A percentile compares a stretch with the other conserved stretches of the same genome.
These are phyloP conservation scores for Tragelaphus scriptus DNA, from an alignment of 2,113 vertebrate species.

Conservation along the genomic window DNA sequence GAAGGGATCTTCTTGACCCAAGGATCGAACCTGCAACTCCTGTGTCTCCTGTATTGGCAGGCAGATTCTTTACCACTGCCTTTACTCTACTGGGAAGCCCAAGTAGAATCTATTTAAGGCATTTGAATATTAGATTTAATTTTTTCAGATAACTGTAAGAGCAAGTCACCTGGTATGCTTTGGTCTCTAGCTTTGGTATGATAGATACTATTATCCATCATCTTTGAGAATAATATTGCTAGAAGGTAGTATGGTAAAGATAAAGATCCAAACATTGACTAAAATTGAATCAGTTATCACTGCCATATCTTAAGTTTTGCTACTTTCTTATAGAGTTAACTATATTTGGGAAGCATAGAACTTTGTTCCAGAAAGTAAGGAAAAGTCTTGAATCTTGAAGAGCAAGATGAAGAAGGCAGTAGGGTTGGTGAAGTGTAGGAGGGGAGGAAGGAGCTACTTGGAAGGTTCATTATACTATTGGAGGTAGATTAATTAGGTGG, in stretches of 20 bases:
- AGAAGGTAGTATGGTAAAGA: background rate
- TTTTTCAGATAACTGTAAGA: background rate
- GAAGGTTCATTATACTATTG: background rate
- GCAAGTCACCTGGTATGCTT: background rate
- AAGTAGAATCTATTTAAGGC: background rate
- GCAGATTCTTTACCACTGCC: background rate
- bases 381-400: constrained; percentile 6
- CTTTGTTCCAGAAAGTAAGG: background rate
- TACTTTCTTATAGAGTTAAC: background rate
- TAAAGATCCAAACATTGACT: background rate
- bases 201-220: background rate
- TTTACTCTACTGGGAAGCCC: background rate
- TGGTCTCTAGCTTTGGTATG: background rate
- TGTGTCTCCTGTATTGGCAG: background rate
- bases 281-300: background rate
- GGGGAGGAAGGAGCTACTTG: background rate
- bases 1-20: background rate
- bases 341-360: background rate
- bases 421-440: background rate
- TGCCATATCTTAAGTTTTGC: background rate
- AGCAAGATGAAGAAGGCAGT: background rate
- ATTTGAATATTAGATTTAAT: background rate
- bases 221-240: background rate
- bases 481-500: background rate
- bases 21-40: background rate